These are phyloP conservation scores for Urophycis tenuis DNA, from an alignment of 2,797 vertebrate genomes.

Conservation along the genomic window DNA sequence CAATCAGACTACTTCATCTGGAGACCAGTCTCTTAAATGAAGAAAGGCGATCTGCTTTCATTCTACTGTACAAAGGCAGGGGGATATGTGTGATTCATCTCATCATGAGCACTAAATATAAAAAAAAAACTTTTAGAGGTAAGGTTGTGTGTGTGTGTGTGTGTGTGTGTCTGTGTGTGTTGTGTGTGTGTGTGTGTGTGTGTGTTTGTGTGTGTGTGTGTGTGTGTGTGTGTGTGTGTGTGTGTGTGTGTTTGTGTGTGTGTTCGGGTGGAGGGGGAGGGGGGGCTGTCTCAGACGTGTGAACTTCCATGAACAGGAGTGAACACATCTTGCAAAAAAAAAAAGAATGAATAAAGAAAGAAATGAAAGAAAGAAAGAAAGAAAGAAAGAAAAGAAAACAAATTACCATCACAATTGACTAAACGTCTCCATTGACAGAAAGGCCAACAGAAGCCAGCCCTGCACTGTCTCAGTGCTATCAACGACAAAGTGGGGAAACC, in stretches of 20 bases:
- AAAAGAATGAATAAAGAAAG: slow-evolving; percentile 54
- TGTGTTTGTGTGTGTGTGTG: too few species aligned
- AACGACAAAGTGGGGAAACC: slow-evolving; percentile 52
- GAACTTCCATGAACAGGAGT: background rate
- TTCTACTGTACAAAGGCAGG: slow-evolving; percentile 73
- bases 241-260: too few species aligned
- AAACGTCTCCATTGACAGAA: slow-evolving; percentile 63
- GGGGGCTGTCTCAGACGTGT: background rate
- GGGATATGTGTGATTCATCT: slow-evolving; percentile 70
- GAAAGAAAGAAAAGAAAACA: slow-evolving; percentile 65
- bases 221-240: too few species aligned
- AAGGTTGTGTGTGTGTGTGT: slow-evolving; percentile 16
- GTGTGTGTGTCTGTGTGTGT: background rate
- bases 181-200: too few species aligned
- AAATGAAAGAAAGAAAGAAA: slow-evolving; percentile 57
- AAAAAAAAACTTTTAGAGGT: slow-evolving; percentile 62
- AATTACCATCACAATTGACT: slow-evolving; percentile 74
- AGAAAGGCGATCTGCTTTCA: slow-evolving; percentile 78
- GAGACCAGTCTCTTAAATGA: slow-evolving; percentile 74
- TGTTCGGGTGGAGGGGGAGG: background rate
- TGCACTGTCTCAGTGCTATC: slow-evolving; percentile 68
- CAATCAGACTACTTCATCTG: slow-evolving; percentile 85
- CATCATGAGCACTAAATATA: slow-evolving; percentile 72
- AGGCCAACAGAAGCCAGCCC: slow-evolving; percentile 60
- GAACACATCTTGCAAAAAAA: slow-evolving; percentile 54